Evolutionary conservation across 2,797 vertebrate genomes (phyloP), one percentile per base, ranked within the genome.

Genomic region (Perodicticus potto): DNA sequence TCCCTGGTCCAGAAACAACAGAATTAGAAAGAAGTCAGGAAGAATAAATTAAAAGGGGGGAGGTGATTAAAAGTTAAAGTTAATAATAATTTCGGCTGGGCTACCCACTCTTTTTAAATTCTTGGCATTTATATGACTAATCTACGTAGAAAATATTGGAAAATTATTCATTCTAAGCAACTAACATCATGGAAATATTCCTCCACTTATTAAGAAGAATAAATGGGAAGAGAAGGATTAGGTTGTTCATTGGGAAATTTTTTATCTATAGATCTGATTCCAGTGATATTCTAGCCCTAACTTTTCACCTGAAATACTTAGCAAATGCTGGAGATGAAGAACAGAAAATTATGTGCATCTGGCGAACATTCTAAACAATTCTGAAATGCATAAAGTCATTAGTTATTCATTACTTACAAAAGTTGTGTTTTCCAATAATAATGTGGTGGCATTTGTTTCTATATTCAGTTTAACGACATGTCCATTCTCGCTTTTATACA

Each of bases 401-500:
- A 95, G 92, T 91, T 89, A 49, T 83, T 80, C 40, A 93, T 92
- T 96, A 99, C 99, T 99, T 98, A 99, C 99, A 98, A 99, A 99
- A 25, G 99, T 99, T 81, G 98, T 98, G 97, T 99, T 99, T 97
- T 99, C 99, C 98, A 99, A 98, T 96, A 99, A 97, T 72, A 99
- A 98, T 65, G 99, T 99, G 0, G 99, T 99, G 95, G 99, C 98
- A 76, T 99, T 99, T 72, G 99, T 99, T 94, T 99, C 98, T 98
- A 99, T 99, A 98, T 99, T 99, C 98, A 99, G 99, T 97, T 99
- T 99, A 98, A 99, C 98, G 98, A 99, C 99, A 80, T 99, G 99
- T 86, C 99, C 99, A 45, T 99, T 99, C n/a, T 98, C 99, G 98
- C 99, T 99, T 98, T 99, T 99, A 98, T 99, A 99, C 97, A 99